Evolutionary conservation across 2,888 invertebrate genomes (phyloP).

Genomic region (Epirrhoe alternata): DNA sequence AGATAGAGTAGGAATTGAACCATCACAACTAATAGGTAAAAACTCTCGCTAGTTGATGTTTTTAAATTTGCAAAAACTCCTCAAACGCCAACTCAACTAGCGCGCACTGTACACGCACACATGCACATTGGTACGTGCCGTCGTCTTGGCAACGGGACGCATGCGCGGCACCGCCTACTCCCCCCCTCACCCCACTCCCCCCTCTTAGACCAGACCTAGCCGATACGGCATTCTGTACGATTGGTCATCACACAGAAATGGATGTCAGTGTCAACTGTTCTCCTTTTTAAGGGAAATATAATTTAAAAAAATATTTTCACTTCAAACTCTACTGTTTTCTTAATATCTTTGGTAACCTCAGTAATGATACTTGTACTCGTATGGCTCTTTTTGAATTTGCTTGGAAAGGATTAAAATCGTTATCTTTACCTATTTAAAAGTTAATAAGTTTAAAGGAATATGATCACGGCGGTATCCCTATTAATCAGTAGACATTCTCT

Average conservation of each 20-base stretch:
- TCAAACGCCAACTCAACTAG: constrained; percentile 1
- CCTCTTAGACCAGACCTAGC: constrained; percentile 56
- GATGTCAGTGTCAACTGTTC: constrained; percentile 35
- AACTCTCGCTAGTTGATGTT: too few relatives aligned
- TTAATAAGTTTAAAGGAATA: too few relatives aligned
- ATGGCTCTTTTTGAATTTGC: too few relatives aligned
- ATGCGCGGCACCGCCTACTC: constrained; percentile 83
- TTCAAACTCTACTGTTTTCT: not conserved
- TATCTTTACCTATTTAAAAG: too few relatives aligned
- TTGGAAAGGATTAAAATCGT: too few relatives aligned
- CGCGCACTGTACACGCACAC: constrained; percentile 61
- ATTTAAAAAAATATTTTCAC: constrained; percentile 9
- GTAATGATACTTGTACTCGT: too few relatives aligned
- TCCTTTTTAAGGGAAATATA: constrained; percentile 21
- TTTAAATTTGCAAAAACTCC: not conserved
- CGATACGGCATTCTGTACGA: constrained; percentile 45
- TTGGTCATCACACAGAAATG: constrained; percentile 44
- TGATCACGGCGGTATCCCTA: too few relatives aligned
- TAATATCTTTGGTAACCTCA: too few relatives aligned
- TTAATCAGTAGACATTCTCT: too few relatives aligned
- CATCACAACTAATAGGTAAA: too few relatives aligned
- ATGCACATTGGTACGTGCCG: constrained; percentile 80
- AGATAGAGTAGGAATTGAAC: too few relatives aligned
- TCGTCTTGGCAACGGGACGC: constrained; percentile 86
- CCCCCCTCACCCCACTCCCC: constrained; percentile 50